A percentile compares a stretch with the other conserved stretches of the same genome.
Conservation (phyloP, 2,888 invertebrate genomes). For the Cosmopolites sordidus region DNA sequence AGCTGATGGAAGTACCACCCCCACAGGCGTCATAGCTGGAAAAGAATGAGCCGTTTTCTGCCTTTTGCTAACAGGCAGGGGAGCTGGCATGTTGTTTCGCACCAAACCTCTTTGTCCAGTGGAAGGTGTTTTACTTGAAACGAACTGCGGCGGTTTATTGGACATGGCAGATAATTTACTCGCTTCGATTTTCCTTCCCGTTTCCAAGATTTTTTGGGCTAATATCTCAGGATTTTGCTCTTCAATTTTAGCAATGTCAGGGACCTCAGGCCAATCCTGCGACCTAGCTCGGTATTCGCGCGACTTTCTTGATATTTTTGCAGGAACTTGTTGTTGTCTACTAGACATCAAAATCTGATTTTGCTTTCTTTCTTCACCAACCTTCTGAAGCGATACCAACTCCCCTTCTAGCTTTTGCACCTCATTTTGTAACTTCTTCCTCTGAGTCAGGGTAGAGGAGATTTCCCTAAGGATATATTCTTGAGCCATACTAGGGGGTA, state of each 20-base stretch:
- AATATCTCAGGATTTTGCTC: conserved; percentile 88
- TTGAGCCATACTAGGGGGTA: conserved; percentile 67
- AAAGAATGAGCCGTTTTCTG: conserved; percentile 38
- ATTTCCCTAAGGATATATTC: conserved; percentile 84
- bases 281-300: conserved; percentile 74
- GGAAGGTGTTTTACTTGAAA: conserved; percentile 28
- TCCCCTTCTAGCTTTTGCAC: conserved; percentile 76
- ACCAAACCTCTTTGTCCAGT: conserved; percentile 35
- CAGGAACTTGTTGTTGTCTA: conserved; percentile 37
- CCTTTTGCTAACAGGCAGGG: conserved; percentile 41
- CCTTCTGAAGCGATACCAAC: conserved; percentile 68
- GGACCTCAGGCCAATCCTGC: conserved; percentile 89
- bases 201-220: conserved; percentile 85
- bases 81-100: conserved; percentile 44
- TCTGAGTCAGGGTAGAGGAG: conserved; percentile 74
- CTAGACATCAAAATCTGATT: conserved; percentile 37
- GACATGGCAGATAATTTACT: conserved; percentile 56
- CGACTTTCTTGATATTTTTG: conserved; percentile 50
- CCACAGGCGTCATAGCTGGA: conserved; percentile 12
- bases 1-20: conserved; percentile 1
- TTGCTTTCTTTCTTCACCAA: conserved; percentile 60
- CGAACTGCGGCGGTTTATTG: conserved; percentile 29
- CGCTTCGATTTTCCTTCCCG: conserved; percentile 84
- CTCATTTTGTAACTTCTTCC: conserved; percentile 80
- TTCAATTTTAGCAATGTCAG: conserved; percentile 84